Conservation (phyloP, 2,113 vertebrate species). For the Tamias sibiricus region DNA sequence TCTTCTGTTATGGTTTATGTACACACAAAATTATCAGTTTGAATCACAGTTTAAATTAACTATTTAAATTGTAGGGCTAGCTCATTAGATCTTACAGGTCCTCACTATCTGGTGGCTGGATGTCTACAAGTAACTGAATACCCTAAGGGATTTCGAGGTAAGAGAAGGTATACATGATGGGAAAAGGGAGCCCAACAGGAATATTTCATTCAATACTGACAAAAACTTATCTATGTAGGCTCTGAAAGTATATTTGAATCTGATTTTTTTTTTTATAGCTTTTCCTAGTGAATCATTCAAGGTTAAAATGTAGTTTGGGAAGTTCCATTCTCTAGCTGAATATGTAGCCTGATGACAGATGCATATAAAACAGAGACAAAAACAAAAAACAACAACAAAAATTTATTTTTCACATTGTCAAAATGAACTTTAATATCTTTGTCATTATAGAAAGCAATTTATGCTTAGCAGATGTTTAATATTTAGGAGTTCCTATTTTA, state of each 20-base stretch:
- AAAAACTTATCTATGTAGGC: neutral
- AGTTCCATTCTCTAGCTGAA: neutral
- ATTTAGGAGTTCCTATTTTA: neutral
- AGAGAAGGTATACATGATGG: neutral
- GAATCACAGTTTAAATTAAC: neutral
- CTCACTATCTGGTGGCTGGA: neutral
- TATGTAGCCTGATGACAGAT: neutral
- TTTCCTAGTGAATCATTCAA: neutral
- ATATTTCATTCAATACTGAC: neutral
- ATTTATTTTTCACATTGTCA: neutral
- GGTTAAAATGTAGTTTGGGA: neutral
- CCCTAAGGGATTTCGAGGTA: neutral
- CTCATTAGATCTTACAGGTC: neutral
- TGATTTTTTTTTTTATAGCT: constrained; percentile 18
- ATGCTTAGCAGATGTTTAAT: neutral
- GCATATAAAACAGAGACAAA: neutral
- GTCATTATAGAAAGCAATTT: neutral
- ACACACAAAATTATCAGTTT: neutral
- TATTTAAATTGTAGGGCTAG: neutral
- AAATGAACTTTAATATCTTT: neutral
- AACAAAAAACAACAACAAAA: neutral
- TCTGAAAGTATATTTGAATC: neutral
- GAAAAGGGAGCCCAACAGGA: neutral
- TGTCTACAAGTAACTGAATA: neutral
- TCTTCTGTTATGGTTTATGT: neutral